Evolutionary conservation across 2,797 vertebrate species (phyloP).

Genomic region (Novumbra hubbsi): DNA sequence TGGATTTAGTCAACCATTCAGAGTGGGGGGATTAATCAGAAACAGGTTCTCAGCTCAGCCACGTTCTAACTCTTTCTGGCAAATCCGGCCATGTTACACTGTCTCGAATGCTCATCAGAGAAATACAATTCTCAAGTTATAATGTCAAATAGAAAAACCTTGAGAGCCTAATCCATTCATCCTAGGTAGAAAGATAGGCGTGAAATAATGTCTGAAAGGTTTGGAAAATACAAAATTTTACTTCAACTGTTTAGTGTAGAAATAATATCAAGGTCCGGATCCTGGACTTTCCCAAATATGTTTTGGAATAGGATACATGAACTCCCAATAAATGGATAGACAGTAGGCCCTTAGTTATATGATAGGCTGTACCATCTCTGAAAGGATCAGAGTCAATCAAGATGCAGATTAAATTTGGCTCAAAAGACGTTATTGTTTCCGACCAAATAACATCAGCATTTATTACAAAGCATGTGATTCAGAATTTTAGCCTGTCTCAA

Average conservation of each 20-base stretch:
- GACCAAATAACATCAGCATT: no score
- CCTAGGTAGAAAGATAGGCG: not conserved
- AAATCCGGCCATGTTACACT: not conserved
- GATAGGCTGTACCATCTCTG: not conserved
- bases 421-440: not conserved
- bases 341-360: not conserved
- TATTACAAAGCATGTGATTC: no score
- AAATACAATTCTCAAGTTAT: constrained; percentile 2
- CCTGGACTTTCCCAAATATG: not conserved
- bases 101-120: constrained; percentile 4
- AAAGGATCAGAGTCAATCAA: not conserved
- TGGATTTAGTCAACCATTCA: constrained; percentile 15
- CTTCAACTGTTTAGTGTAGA: not conserved
- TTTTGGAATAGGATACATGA: not conserved
- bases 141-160: not conserved
- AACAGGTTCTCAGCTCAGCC: constrained; percentile 8
- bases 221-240: not conserved
- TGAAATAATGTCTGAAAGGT: constrained; percentile 1
- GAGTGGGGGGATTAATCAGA: constrained; percentile 12
- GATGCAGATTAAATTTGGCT: not conserved
- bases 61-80: constrained; percentile 14
- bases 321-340: not conserved
- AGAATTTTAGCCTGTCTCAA: no score
- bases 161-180: not conserved
- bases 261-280: not conserved